Base-by-base conservation (phyloP, 2,888 invertebrate species). In the Oxycera nigricornis region DNA sequence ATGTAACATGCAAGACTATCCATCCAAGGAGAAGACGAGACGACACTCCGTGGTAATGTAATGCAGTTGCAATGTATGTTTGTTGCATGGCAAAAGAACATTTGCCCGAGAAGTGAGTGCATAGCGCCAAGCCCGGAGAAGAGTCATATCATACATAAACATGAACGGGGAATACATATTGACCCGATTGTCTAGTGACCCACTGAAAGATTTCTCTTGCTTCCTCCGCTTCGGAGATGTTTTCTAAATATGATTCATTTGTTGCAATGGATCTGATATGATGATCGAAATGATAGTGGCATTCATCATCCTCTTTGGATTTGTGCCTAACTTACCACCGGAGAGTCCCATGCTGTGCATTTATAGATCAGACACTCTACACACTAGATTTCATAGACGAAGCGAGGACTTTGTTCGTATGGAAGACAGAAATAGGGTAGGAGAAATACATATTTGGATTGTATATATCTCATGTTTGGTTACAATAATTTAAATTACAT, bases 121-220 rank as follows among this genome's bases (percentile, higher is more conserved):
- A n/a, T n/a, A n/a, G n/a, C 59, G 55, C 17, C 55, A 55, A 55
- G 11, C 24, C 3, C 46, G 11, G 46, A 55, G 55, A 55, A 9
- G 2, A 55, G 17, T 24, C 4, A 55, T 30, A 28, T 28, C 2
- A 46, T 67, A 39, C 67, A 46, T 67, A 67, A 62, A 46, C 24
- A 28, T 24, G n/a, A 67, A 67, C 46, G 67, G 67, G 67, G 41
- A 67, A 41, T 76, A n/a, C n/a, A n/a, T n/a, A 78, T 77, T 78
- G 78, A 78, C 78, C 78, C 76, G 76, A 78, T 77, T 78, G 78
- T 78, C 77, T 78, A 78, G 78, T 78, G 78, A 78, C 78, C 78
- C 78, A 78, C 78, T 78, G 76, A 76, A 75, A 76, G 76, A 75
- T 76, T 76, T 76, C 77, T 78, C 77, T 78, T 76, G 75, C 77